Evolutionary conservation across 2,113 vertebrate species (phyloP), one percentile per base, ranked within the genome.

Genomic region (Hippocampus zosterae): DNA sequence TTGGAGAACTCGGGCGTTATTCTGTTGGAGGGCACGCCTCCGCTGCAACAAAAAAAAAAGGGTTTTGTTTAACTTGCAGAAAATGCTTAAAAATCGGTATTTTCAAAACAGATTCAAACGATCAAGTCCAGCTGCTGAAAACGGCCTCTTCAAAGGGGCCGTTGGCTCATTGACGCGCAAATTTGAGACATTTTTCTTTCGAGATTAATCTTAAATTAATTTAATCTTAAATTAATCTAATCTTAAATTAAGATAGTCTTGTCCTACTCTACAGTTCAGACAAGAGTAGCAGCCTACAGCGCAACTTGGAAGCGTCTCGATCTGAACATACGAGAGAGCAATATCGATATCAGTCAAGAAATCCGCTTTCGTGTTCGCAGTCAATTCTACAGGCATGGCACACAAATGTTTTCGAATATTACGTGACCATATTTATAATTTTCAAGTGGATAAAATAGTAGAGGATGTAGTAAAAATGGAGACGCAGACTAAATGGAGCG

Each of bases 1-100:
- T 99, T 99, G 75, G 97, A 99, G 88, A 98, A 99, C 81, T 99
- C 97, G 0, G 97, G 93, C 1, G 96, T 97, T 95, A 99, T 97
- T 88, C 97, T 93, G 83, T 95, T 97, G 74, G 96, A 97, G 56
- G 97, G 97, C 77, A 97, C 94, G 53, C 97, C 97, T 18, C 97
- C 97, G 74, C 97, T 99, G 74, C 29, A 78, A 70, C 72, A 73
- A 27, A 84, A 4, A 76, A 1, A 33, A 81, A 7, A 74, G 8
- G 21, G 10, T 4, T 15, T 27, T 57, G 25, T 57, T 57, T 29
- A 13, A 27, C 7, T 29, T 15, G 27, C 5, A 57, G 25, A 57
- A 57, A 57, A 57, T 56, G 21, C 8, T n/a, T 33, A 33, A 29
- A 25, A 29, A 19, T 37, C 0, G 5, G 33, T 5, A 37, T 57